These are phyloP conservation scores for Megathymus violae DNA, from an alignment of 1,140 invertebrate genomes.

Conservation along the genomic window DNA sequence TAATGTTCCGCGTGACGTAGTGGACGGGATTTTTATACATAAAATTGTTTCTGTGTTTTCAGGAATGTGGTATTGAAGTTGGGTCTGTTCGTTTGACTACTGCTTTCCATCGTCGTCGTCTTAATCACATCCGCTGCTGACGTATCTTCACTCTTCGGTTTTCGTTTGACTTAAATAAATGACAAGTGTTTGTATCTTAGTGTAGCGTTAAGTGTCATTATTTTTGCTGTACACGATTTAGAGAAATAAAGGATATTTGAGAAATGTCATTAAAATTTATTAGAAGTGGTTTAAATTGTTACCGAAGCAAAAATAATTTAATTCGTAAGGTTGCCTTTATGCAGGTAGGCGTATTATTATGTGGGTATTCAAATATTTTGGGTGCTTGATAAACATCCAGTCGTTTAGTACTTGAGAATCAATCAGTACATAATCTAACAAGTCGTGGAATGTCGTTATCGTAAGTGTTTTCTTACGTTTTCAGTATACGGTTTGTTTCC, in stretches of 20 bases:
- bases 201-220: constrained; percentile 51
- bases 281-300: constrained; percentile 22
- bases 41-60: constrained; percentile 72
- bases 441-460: constrained; percentile 1
- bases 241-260: constrained; percentile 36
- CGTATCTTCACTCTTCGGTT: constrained; percentile 39
- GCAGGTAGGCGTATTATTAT: background rate
- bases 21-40: constrained; percentile 21
- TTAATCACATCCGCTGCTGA: constrained; percentile 51
- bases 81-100: constrained; percentile 64
- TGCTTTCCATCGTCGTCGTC: constrained; percentile 65
- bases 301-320: background rate
- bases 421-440: background rate
- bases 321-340: constrained; percentile 1
- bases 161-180: constrained; percentile 49
- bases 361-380: background rate
- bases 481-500: background rate
- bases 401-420: background rate
- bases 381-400: background rate
- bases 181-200: constrained; percentile 49
- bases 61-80: constrained; percentile 75
- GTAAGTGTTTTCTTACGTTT: constrained; percentile 1
- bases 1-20: background rate
- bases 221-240: constrained; percentile 54
- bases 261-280: constrained; percentile 15